Conservation (phyloP, 1,140 invertebrate species). For the Grapholita molesta region DNA sequence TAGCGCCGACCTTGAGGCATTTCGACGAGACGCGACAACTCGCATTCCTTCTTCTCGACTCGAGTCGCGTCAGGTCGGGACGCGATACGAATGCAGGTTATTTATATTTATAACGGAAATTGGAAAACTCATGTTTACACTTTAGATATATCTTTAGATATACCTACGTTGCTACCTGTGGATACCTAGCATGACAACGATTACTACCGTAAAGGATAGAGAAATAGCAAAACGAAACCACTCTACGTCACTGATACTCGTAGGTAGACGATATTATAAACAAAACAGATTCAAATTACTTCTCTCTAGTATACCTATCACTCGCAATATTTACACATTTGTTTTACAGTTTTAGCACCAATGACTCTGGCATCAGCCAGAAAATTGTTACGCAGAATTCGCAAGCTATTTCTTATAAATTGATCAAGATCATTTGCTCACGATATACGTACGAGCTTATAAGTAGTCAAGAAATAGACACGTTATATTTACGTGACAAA, state of each 20-base stretch:
- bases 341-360: slow-evolving; percentile 42
- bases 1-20: neutral
- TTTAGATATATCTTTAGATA: no score
- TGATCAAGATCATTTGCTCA: neutral
- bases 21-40: neutral
- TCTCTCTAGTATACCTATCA: neutral
- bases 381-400: neutral
- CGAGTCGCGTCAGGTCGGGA: neutral
- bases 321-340: slow-evolving; percentile 27
- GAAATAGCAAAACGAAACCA: no score
- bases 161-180: no score
- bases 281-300: neutral
- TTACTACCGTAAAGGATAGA: no score
- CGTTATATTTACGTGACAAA: no score
- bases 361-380: neutral
- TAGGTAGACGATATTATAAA: neutral
- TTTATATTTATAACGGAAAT: neutral
- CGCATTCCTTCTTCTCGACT: neutral
- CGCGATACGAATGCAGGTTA: neutral
- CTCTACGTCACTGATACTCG: no score
- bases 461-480: neutral
- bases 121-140: neutral
- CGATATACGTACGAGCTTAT: neutral
- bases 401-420: neutral
- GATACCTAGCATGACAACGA: no score